Conservation (phyloP, 2,113 vertebrate genomes). For the Pachypanchax playfairii region DNA sequence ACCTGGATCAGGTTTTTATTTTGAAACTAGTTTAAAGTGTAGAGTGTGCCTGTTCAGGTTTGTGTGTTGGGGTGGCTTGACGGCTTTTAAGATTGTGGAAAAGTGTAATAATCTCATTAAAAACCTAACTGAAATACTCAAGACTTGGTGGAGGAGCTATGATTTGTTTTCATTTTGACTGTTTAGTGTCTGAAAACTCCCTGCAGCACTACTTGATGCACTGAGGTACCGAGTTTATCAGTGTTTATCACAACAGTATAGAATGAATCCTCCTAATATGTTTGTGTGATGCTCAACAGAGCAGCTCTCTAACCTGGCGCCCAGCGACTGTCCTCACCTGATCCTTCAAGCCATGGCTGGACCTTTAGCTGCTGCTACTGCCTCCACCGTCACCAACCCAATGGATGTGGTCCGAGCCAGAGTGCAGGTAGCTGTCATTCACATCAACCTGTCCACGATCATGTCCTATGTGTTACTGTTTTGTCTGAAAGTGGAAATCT, state of each 20-base stretch:
- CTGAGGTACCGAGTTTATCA: too few species aligned
- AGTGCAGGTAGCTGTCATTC: constrained; percentile 84
- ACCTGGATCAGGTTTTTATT: background rate
- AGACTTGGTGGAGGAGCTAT: too few species aligned
- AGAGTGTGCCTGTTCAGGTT: too few species aligned
- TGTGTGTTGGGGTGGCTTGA: too few species aligned
- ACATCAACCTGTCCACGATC: background rate
- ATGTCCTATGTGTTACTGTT: background rate
- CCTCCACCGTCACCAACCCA: constrained; percentile 95
- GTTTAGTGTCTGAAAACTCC: too few species aligned
- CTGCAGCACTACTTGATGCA: too few species aligned
- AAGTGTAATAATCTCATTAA: too few species aligned
- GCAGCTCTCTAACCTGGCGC: constrained; percentile 89
- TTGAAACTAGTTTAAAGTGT: background rate
- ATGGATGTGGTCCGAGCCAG: constrained; percentile 97
- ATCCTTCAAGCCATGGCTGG: constrained; percentile 92
- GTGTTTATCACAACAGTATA: too few species aligned
- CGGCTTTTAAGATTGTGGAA: too few species aligned
- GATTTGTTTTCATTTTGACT: too few species aligned
- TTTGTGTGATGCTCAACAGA: constrained; percentile 78
- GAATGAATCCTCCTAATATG: background rate
- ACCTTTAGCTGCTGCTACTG: constrained; percentile 92
- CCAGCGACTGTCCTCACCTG: constrained; percentile 93
- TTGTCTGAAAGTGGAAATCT: background rate
- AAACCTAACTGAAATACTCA: too few species aligned